Evolutionary conservation across 1,140 invertebrate species (phyloP), one percentile per base, ranked within the genome.

Genomic region (Andricus grossulariae): DNA sequence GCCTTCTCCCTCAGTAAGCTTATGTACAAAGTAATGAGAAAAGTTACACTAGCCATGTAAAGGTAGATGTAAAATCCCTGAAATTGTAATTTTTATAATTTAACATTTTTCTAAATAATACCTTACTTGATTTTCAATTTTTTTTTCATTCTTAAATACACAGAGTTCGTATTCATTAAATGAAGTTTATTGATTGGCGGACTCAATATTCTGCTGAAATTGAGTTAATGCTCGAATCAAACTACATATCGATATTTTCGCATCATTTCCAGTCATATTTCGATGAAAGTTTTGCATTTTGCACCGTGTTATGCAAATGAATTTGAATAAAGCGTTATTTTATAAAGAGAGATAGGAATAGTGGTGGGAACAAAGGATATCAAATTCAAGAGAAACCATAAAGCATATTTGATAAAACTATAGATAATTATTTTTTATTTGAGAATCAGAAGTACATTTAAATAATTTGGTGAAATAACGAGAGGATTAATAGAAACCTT

Each of bases 11-110:
- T 92, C 5, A 96, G 89, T 45, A 96, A 89, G 75, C 94, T 96
- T 2, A 94, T 93, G 85, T 97, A 97, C 87, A 96, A 95, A 83
- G 96, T 96, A 73, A 96, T 92, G n/a, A 97, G 93, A 89, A 97
- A 97, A 11, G 93, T 80, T 8, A 97, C 94, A 80, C 95, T 96
- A 50, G 94, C 93, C 51, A 94, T 87, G 86, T 97, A 97, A 52
- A 97, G 91, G 86, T 96, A 98, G 18, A 97, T 91, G 88, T 97
- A 97, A 88, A 97, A 97, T 25, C 95, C 95, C 95, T 97, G 92
- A 52, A 93, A 93, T 85, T 71, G 80, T 57, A 74, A 83, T 83
- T 50, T 15, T n/a, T 75, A 4, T 49, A 50, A 18, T 75, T 49
- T 15, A 8, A 5, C 7, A 5, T 5, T 32, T 45, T 45, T 11